A percentile compares a stretch with the other conserved stretches of the same genome.
phyloP scores from a whole-genome alignment of 2,888 invertebrate genomes.

The Platycheirus albimanus region DNA sequence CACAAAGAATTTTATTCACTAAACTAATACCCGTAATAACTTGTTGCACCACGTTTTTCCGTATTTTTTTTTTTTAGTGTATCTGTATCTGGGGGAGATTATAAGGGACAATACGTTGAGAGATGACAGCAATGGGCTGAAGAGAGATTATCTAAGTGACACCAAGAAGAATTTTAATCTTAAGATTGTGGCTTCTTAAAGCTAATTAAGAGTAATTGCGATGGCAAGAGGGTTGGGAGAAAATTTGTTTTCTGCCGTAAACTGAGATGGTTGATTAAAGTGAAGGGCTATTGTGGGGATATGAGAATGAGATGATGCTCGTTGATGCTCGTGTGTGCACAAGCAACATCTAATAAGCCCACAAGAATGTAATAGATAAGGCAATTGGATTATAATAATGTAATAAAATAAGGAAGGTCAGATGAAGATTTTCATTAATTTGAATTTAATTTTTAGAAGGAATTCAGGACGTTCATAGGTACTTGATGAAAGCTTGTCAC shows the following conservation, averaged over 20 bases:
- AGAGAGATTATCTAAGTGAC: constrained; percentile 37
- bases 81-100: too few species aligned
- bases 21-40: too few species aligned
- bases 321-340: background rate
- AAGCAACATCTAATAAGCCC: too few species aligned
- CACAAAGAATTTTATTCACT: too few species aligned
- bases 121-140: constrained; percentile 18
- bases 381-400: constrained; percentile 14
- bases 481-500: too few species aligned
- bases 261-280: constrained; percentile 43
- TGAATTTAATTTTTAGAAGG: too few species aligned
- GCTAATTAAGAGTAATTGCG: constrained; percentile 52
- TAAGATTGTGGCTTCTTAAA: constrained; percentile 44
- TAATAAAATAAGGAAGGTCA: constrained; percentile 13
- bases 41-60: too few species aligned
- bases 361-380: constrained; percentile 19
- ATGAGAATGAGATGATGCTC: constrained; percentile 35
- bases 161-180: constrained; percentile 48
- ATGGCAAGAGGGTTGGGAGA: constrained; percentile 25
- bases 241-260: constrained; percentile 7
- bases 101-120: background rate
- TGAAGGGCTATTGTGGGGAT: constrained; percentile 39
- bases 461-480: too few species aligned
- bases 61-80: too few species aligned
- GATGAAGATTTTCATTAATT: background rate